Evolutionary conservation across 1,140 invertebrate species (phyloP).

Genomic region (Hydropsyche tenuis): DNA sequence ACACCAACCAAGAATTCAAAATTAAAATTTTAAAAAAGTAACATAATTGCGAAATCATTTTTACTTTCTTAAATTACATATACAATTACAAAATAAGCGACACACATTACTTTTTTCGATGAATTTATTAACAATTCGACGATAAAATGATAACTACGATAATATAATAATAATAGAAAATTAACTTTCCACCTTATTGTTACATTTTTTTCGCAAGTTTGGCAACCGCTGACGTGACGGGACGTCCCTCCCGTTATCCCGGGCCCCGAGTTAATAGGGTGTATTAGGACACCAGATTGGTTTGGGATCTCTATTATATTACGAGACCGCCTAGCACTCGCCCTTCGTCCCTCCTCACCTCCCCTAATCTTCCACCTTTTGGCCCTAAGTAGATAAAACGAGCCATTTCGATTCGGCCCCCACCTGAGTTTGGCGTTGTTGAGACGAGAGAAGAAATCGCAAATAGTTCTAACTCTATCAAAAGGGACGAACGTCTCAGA

Average conservation of each 20-base stretch:
- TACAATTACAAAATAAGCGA: too few relatives aligned
- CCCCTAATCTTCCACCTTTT: neutral
- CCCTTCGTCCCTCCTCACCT: neutral
- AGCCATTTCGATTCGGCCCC: conserved; percentile 45
- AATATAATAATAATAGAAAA: too few relatives aligned
- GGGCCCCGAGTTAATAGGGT: conserved; percentile 43
- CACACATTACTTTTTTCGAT: too few relatives aligned
- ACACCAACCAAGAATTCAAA: too few relatives aligned
- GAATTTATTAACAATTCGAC: too few relatives aligned
- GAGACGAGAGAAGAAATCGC: conserved; percentile 9
- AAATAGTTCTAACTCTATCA: conserved; percentile 43
- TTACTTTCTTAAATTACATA: too few relatives aligned
- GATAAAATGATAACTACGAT: too few relatives aligned
- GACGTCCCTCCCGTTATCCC: conserved; percentile 28
- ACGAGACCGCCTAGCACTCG: conserved; percentile 20
- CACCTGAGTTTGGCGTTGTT: conserved; percentile 33
- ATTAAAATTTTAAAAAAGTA: too few relatives aligned
- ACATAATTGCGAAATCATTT: too few relatives aligned
- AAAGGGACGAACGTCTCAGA: conserved; percentile 10
- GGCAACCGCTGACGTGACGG: neutral
- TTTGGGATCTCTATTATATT: conserved; percentile 47
- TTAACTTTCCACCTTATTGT: too few relatives aligned
- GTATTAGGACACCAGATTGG: conserved; percentile 47
- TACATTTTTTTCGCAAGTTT: too few relatives aligned
- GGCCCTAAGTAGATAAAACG: conserved; percentile 44